Evolutionary conservation across 2,888 invertebrate species (phyloP).

Genomic region (Heliconius ismenius): DNA sequence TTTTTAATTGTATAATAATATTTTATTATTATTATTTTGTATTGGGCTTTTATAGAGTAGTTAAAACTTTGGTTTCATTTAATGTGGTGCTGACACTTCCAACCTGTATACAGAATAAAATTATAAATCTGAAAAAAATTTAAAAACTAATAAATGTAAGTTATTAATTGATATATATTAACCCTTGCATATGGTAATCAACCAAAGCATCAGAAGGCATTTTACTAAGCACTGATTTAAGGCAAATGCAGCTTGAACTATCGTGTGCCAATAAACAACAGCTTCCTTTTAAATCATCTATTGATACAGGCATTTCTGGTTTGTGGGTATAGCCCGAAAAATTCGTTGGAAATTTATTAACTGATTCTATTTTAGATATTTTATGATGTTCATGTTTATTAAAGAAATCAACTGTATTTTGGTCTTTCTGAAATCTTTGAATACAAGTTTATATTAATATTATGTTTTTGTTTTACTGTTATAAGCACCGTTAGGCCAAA

Average conservation of each 20-base stretch:
- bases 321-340: constrained; percentile 40
- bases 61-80: no score
- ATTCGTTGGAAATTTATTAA: constrained; percentile 33
- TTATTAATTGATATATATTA: constrained; percentile 1
- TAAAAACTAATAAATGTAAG: neutral
- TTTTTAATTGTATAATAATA: no score
- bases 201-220: constrained; percentile 17
- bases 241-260: constrained; percentile 19
- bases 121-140: neutral
- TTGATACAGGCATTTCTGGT: constrained; percentile 20
- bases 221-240: constrained; percentile 22
- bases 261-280: constrained; percentile 27
- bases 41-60: no score
- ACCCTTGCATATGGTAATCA: constrained; percentile 31
- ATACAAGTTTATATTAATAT: neutral
- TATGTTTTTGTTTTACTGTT: neutral
- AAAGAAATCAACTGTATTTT: constrained; percentile 11
- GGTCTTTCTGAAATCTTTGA: constrained; percentile 27
- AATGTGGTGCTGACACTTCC: no score
- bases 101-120: neutral
- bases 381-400: constrained; percentile 27
- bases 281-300: constrained; percentile 29
- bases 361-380: constrained; percentile 22
- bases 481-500: neutral
- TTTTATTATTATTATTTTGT: no score